Evolutionary conservation across 2,797 vertebrate species (phyloP).

Genomic region (Limnodromus scolopaceus): DNA sequence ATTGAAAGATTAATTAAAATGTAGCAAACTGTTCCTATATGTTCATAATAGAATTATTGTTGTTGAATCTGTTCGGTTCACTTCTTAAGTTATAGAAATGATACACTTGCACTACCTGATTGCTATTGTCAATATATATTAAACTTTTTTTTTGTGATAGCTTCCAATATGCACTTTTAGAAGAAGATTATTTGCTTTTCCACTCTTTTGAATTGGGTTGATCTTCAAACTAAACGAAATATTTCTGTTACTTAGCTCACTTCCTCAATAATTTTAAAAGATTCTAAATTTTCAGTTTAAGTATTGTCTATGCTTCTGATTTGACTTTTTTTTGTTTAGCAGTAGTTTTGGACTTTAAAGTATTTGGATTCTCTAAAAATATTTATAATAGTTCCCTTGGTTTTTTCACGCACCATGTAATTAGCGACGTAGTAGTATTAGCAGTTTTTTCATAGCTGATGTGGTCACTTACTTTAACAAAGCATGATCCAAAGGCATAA

Average conservation of each 20-base stretch:
- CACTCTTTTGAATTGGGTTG: not conserved
- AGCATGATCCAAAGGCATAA: not conserved
- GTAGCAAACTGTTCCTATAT: not conserved
- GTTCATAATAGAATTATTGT: not conserved
- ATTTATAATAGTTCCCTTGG: not conserved
- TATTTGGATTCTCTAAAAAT: rapidly evolving
- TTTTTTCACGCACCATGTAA: rapidly evolving
- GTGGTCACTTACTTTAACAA: not conserved
- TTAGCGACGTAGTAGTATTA: not conserved
- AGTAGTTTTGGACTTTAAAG: not conserved
- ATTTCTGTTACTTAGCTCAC: not conserved
- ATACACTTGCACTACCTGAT: too few species aligned
- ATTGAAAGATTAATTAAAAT: constrained; percentile 33
- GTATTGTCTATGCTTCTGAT: not conserved
- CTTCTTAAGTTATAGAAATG: not conserved
- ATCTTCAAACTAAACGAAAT: not conserved
- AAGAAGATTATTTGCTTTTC: not conserved
- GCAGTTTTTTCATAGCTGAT: not conserved
- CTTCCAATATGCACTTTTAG: not conserved
- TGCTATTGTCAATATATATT: not conserved
- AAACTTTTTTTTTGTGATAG: not conserved
- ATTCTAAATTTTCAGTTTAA: not conserved
- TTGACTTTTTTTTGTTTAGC: not conserved
- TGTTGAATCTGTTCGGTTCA: not conserved
- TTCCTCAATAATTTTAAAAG: not conserved